Evolutionary conservation across 2,888 invertebrate species (phyloP).

Genomic region (Eurytoma californica): DNA sequence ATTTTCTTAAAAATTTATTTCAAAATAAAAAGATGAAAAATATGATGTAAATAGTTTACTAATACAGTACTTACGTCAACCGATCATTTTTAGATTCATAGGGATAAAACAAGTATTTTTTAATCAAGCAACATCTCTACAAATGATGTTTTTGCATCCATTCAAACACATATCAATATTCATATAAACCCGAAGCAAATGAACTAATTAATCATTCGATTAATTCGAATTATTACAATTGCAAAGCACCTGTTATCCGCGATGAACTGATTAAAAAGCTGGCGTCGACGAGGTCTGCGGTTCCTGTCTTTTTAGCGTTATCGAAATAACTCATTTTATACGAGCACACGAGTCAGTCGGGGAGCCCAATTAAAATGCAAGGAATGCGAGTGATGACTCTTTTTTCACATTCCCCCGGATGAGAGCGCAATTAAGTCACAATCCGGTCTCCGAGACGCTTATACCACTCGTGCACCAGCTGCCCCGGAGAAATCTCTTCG

Average conservation of each 20-base stretch:
- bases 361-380: slow-evolving; percentile 51
- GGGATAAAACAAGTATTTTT: too few relatives aligned
- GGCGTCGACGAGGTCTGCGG: background rate
- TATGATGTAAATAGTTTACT: too few relatives aligned
- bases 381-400: slow-evolving; percentile 52
- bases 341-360: background rate
- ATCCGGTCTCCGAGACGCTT: slow-evolving; percentile 43
- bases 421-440: slow-evolving; percentile 52
- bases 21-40: too few relatives aligned
- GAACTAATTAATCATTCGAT: slow-evolving; percentile 5
- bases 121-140: too few relatives aligned
- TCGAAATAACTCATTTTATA: slow-evolving; percentile 49
- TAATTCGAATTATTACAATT: slow-evolving; percentile 27
- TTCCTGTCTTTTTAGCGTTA: slow-evolving; percentile 26
- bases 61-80: too few relatives aligned
- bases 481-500: slow-evolving; percentile 41
- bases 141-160: background rate
- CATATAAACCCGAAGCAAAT: background rate
- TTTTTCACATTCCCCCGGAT: slow-evolving; percentile 47
- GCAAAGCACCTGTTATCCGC: background rate
- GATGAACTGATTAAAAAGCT: slow-evolving; percentile 26
- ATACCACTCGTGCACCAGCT: slow-evolving; percentile 24
- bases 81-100: too few relatives aligned
- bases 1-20: too few relatives aligned
- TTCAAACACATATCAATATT: too few relatives aligned